A percentile compares a stretch with the other conserved stretches of the same genome.
These are phyloP conservation scores for Gryllus longicercus DNA, from an alignment of 2,888 invertebrate species.

Conservation along the genomic window DNA sequence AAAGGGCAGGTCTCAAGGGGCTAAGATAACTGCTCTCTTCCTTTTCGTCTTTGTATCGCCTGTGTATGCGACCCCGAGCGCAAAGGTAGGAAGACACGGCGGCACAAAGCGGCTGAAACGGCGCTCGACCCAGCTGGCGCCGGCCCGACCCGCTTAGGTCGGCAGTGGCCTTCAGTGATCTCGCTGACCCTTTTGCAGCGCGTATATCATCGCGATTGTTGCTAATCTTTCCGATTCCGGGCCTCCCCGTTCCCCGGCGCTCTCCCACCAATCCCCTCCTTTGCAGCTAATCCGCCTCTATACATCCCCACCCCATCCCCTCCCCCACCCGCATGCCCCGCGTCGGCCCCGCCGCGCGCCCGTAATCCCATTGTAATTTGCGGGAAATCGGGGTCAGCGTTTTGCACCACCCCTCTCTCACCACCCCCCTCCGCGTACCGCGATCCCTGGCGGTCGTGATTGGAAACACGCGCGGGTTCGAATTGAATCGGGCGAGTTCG, in stretches of 20 bases:
- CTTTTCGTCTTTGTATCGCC: too few relatives aligned
- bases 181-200: neutral
- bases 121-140: too few relatives aligned
- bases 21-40: too few relatives aligned
- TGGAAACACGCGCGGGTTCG: neutral
- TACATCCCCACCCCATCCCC: neutral
- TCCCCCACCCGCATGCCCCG: neutral
- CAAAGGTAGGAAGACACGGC: too few relatives aligned
- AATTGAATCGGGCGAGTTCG: neutral
- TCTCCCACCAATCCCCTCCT: neutral
- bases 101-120: too few relatives aligned
- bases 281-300: neutral
- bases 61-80: too few relatives aligned
- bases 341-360: neutral
- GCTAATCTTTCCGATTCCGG: slow-evolving; percentile 3
- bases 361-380: slow-evolving; percentile 7
- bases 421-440: neutral
- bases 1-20: too few relatives aligned
- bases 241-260: neutral
- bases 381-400: slow-evolving; percentile 1
- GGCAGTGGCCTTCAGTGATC: too few relatives aligned
- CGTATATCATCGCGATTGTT: slow-evolving; percentile 17
- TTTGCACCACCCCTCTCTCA: neutral
- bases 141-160: too few relatives aligned
- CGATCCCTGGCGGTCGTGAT: neutral